phyloP scores from a whole-genome alignment of 1,140 invertebrate genomes.

The Drosophila funebris region DNA sequence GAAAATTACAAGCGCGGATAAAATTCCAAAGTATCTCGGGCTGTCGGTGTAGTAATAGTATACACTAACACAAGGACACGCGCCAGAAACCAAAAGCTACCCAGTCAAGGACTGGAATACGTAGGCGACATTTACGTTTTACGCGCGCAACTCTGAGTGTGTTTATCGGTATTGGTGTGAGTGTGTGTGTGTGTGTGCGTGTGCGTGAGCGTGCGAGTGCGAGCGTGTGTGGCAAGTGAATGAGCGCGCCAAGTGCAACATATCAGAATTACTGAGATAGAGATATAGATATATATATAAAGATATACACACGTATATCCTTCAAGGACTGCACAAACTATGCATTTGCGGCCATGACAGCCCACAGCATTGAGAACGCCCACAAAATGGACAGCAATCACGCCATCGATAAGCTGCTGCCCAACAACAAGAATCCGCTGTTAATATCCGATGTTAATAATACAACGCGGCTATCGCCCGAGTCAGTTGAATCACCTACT shows the following conservation, averaged over 20 bases:
- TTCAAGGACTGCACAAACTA: conserved; percentile 43
- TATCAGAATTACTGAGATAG: conserved; percentile 45
- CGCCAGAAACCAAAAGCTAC: conserved; percentile 55
- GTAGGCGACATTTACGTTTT: conserved; percentile 71
- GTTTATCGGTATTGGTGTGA: conserved; percentile 12
- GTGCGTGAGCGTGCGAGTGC: conserved; percentile 11
- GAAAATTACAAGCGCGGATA: conserved; percentile 71
- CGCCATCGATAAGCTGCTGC: conserved; percentile 23
- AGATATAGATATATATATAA: conserved; percentile 7
- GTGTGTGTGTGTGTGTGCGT: conserved; percentile 33
- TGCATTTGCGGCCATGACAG: conserved; percentile 61
- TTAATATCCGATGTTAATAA: neutral
- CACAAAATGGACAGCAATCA: conserved; percentile 49
- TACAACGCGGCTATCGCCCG: conserved; percentile 30
- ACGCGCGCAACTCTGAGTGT: conserved; percentile 67
- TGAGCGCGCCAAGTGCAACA: conserved; percentile 77
- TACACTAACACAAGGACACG: conserved; percentile 69
- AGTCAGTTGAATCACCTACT: conserved; percentile 32
- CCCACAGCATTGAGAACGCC: conserved; percentile 31
- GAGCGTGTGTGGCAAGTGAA: conserved; percentile 13
- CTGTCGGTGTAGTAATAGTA: conserved; percentile 56
- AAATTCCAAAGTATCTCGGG: conserved; percentile 56
- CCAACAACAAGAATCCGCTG: conserved; percentile 2
- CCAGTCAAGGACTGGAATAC: conserved; percentile 78
- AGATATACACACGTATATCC: neutral